Base-by-base conservation (phyloP, 1,140 invertebrate genomes). In the Drosophila sp. region DNA sequence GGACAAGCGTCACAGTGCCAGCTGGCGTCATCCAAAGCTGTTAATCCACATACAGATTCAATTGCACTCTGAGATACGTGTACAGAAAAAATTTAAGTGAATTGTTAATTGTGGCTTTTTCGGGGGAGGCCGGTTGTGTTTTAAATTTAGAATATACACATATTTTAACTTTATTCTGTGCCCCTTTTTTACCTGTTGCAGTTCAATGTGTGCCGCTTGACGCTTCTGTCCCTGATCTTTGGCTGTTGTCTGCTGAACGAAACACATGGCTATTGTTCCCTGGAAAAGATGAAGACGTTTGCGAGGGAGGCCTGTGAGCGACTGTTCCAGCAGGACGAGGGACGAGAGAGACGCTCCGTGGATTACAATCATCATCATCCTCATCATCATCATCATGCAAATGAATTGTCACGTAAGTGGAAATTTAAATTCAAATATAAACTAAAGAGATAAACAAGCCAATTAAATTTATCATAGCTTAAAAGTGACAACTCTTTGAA, bases 301-400 rank as follows among this genome's bases (percentile, higher is more conserved):
- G 90, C 90, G 1, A 79, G 87, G 54, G 86, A 91, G 58, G 90
- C 90, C 0, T 91, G 90, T 27, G 90, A 91, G 53, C 86, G 91
- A 18, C 41, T 91, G 2, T 91, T 91, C 16, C 69, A 77, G 53
- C 69, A 77, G 67, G 86, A 91, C 27, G 90, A 86, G 32, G 72
- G 71, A 4, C 25, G 90, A 4, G 90, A 81, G 0, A 76, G 72
- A 5, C 78, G 90, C 7, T 91, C 90, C 45, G 66, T 90, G 13
- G 84, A 67, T 43, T 73, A 70, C 34, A 40, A 43, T 1, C 63
- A 69, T n/a, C 76, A 89, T 63, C 79, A 87, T 32, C n/a, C n/a
- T n/a, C 41, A 43, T 11, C 41, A 43, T 43, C 41, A 18, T 43
- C 41, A 83, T 45, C 76, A 89, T 27, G 40, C 53, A 1, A 89